Base-by-base conservation (phyloP, 2,797 vertebrate species). In the Lemur catta region DNA sequence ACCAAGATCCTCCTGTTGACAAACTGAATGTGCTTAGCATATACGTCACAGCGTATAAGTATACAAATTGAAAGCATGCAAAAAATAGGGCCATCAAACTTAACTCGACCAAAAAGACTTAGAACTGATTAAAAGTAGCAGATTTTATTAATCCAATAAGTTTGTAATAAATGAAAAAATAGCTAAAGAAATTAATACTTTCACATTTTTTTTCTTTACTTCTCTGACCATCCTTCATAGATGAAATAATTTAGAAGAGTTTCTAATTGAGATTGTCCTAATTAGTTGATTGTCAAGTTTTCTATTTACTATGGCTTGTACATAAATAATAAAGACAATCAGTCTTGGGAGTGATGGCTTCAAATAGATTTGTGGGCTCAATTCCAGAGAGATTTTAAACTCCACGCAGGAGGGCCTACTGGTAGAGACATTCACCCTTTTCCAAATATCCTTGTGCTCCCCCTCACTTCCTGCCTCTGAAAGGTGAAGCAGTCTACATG, bases 241-340 rank as follows among this genome's bases (percentile, higher is more conserved):
- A 52, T 38, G 33, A 92, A 80, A 94, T 74, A 78, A 92, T 72
- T 88, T 82, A 89, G 26, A 96, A 91, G n/a, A 46, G 33, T 65
- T 89, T 92, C 57, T 92, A 89, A 69, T 20, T 82, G 33, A 75
- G 33, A 50, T 14, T n/a, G 3, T 91, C 96, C 20, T 84, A 6
- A 79, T 52, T 84, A 79, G 78, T 15, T 91, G 87, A 74, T 76
- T 76, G 46, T 18, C 52, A 41, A 14, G 3, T 82, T 95, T 80
- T 72, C 74, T 41, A 61, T 65, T 84, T 80, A 71, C 50, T 82
- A 20, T 55, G 26, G 6, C 30, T 50, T 93, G 74, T 69, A 30
- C 24, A 4, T 30, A 85, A 96, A 90, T 55, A 61, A 46, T 67
- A 75, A 13, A 80, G 87, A 33, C 17, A 86, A 24, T 59, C 20